phyloP scores from a whole-genome alignment of 92 coral and sea anemone species.

The Palythoa grandis region DNA sequence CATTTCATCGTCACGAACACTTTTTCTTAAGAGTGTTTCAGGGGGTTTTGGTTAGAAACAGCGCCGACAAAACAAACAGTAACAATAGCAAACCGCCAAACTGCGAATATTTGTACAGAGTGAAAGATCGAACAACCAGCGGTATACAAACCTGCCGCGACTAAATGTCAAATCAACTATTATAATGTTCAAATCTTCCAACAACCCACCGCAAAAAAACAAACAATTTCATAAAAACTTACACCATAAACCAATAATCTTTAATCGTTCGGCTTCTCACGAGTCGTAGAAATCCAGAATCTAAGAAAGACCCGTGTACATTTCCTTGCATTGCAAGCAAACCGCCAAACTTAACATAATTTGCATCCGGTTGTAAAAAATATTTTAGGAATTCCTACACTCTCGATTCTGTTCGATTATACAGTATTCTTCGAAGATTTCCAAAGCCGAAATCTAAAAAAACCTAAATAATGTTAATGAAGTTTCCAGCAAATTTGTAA shows the following conservation, averaged over 20 bases:
- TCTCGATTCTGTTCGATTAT: neutral
- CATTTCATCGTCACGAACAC: conserved; percentile 2
- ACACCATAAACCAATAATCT: neutral
- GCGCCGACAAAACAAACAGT: neutral
- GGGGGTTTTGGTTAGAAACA: neutral
- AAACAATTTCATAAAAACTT: neutral
- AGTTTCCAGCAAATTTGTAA: neutral
- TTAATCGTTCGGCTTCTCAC: neutral
- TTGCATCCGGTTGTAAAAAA: neutral
- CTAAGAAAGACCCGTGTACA: neutral
- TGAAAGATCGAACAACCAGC: neutral
- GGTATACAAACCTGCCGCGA: neutral
- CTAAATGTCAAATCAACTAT: conserved; percentile 4
- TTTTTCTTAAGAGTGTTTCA: neutral
- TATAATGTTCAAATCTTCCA: neutral
- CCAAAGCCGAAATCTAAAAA: neutral
- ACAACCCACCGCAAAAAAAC: neutral
- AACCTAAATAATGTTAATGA: neutral
- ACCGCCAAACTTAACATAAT: neutral
- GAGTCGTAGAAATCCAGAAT: neutral
- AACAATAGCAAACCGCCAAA: neutral
- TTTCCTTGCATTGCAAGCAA: neutral
- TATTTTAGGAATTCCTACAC: neutral
- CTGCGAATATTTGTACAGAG: neutral
- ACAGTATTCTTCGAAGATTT: neutral